Evolutionary conservation across 2,797 vertebrate species (phyloP).

Genomic region (Danio aesculapii): DNA sequence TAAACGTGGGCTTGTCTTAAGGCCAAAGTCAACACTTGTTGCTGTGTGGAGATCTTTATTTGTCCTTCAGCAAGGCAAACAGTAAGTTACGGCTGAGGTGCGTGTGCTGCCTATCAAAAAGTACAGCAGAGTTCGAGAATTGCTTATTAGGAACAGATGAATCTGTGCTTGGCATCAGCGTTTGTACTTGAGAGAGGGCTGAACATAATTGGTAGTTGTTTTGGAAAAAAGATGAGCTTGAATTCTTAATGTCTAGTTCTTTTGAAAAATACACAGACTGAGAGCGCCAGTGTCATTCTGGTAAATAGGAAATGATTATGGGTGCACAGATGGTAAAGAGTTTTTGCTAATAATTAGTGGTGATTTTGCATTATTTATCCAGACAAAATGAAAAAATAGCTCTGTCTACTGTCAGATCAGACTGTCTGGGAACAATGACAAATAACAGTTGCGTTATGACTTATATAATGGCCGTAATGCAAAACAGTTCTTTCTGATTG

Average conservation of each 20-base stretch:
- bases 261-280: neutral
- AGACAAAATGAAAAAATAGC: neutral
- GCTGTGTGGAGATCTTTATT: conserved; percentile 52
- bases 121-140: neutral
- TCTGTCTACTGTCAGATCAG: neutral
- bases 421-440: neutral
- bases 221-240: conserved; percentile 22
- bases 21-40: conserved; percentile 71
- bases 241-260: neutral
- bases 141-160: conserved; percentile 27
- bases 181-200: neutral
- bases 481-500: no score
- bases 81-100: conserved; percentile 1
- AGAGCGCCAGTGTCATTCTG: neutral
- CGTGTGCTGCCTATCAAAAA: conserved; percentile 13
- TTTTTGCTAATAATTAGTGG: neutral
- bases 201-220: conserved; percentile 7
- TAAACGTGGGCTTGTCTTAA: conserved; percentile 64
- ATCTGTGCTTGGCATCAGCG: neutral
- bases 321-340: conserved; percentile 16
- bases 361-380: neutral
- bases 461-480: neutral
- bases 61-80: conserved; percentile 46
- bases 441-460: neutral
- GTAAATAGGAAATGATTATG: conserved; percentile 4